Percentiles rank a stretch among this genome's conserved stretches.
phyloP scores from a whole-genome alignment of 2,888 invertebrate species.

The Amorpha juglandis region DNA sequence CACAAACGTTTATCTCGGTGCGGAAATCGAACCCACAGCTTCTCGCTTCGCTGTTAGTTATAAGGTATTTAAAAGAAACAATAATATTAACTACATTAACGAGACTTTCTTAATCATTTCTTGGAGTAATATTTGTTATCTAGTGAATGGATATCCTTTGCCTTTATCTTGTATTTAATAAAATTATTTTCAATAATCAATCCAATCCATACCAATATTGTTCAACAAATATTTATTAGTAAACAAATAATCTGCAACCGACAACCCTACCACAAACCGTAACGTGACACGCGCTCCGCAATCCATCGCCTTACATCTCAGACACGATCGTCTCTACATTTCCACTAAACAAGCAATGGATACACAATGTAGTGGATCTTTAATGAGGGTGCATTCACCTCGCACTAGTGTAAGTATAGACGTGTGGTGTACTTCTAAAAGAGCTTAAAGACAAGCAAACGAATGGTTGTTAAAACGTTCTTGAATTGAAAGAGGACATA shows the following conservation, averaged over 20 bases:
- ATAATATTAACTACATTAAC: too few species aligned
- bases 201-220: too few species aligned
- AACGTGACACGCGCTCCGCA: conserved; percentile 59
- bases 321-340: not conserved
- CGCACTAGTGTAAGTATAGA: conserved; percentile 62
- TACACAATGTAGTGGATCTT: conserved; percentile 44
- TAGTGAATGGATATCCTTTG: too few species aligned
- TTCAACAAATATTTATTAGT: not conserved
- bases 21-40: too few species aligned
- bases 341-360: conserved; percentile 44
- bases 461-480: not conserved
- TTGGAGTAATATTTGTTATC: too few species aligned
- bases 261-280: conserved; percentile 37
- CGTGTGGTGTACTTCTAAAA: conserved; percentile 26
- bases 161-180: too few species aligned
- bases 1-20: too few species aligned
- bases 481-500: conserved; percentile 39
- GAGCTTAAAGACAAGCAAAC: not conserved
- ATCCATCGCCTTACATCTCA: conserved; percentile 45
- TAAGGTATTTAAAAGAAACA: too few species aligned
- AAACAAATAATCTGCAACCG: not conserved
- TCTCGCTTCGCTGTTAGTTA: too few species aligned
- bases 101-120: too few species aligned
- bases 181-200: too few species aligned
- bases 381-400: conserved; percentile 81